Evolutionary conservation across 2,113 vertebrate genomes (phyloP).

Genomic region (Pangasianodon gigas): DNA sequence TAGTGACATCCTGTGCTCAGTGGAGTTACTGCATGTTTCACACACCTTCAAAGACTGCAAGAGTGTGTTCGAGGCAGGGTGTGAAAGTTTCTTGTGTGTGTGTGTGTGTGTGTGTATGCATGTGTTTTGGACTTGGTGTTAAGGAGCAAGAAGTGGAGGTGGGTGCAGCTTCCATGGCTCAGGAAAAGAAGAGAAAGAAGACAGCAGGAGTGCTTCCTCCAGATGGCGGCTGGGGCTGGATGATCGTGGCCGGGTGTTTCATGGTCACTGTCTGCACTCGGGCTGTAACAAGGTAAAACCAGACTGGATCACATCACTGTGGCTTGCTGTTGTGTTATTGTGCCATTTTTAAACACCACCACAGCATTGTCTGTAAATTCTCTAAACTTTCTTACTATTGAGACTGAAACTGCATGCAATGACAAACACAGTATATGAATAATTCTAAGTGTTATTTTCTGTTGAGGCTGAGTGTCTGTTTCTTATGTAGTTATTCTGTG

Average conservation of each 20-base stretch:
- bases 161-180: constrained; percentile 66
- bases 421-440: background rate
- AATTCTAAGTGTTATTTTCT: background rate
- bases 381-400: background rate
- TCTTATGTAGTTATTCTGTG: background rate
- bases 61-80: constrained; percentile 17
- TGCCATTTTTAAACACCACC: background rate
- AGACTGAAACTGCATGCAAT: background rate
- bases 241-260: constrained; percentile 86
- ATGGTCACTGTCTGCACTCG: constrained; percentile 88
- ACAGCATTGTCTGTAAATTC: background rate
- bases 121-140: constrained; percentile 40
- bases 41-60: constrained; percentile 21
- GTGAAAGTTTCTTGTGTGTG: constrained; percentile 10
- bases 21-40: constrained; percentile 22
- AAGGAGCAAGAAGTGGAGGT: constrained; percentile 27
- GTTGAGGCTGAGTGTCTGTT: background rate
- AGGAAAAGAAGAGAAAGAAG: constrained; percentile 54
- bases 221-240: constrained; percentile 90
- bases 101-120: constrained; percentile 4
- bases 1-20: constrained; percentile 33
- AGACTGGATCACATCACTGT: background rate
- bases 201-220: constrained; percentile 66
- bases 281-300: constrained; percentile 82
- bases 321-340: background rate